Base-by-base conservation (phyloP, 1,140 invertebrate species). In the Lepidurus couesii region DNA sequence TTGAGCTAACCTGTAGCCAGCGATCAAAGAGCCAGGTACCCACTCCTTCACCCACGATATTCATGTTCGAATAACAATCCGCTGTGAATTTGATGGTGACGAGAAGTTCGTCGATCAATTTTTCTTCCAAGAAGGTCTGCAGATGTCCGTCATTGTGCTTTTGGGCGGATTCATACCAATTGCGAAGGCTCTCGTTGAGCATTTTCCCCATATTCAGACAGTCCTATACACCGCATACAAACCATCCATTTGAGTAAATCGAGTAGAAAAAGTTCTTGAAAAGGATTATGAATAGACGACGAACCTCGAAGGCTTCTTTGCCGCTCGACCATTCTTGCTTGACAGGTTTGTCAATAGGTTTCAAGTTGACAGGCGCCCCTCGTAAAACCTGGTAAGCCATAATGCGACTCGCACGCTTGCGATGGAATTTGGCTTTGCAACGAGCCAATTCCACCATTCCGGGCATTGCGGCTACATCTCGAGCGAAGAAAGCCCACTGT, bases 351-450 rank as follows among this genome's bases (percentile, higher is more conserved):
- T 88, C 83, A 24, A 93, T 87, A 53, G 84, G 84, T 26, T 81
- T 82, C 8, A 91, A 83, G 42, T 84, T 79, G 42, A 94, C 87
- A 10, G 86, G 84, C 1, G 94, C 94, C 8, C 95, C 95, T 42
- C 95, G 86, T 82, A 91, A 90, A 84, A 94, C 95, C 85, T 93
- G 89, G 83, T 94, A 95, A 74, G 88, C 88, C 88, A 95, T 91
- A 4, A 92, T 42, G 43, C 75, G 75, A 77, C 75, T 45, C 9
- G 75, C 75, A 26, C 75, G 75, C 43, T 77, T 77, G 21, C 47
- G 43, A 24, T 77, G 47, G 43, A 45, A 77, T 47, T 44, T 45
- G 21, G 75, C 75, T 24, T 45, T 42, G 24, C 42, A 77, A 21
- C 47, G 42, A 9, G 75, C 26, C 75, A 77, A 44, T 9, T 10